Evolutionary conservation across 2,888 invertebrate species (phyloP).

Genomic region (Drosophila algonquin): DNA sequence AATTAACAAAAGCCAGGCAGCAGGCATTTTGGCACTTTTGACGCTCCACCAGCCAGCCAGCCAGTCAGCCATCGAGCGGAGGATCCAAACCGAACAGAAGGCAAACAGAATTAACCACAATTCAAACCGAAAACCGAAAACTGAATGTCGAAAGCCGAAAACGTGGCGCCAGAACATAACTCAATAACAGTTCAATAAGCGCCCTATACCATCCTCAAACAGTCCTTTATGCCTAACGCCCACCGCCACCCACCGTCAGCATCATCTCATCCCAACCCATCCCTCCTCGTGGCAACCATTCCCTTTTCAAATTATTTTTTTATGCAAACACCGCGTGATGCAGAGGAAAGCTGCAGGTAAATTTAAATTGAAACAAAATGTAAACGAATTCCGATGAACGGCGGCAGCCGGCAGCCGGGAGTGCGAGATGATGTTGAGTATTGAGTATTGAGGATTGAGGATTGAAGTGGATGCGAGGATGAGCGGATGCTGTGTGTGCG

Average conservation of each 20-base stretch:
- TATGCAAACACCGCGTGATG: constrained; percentile 42
- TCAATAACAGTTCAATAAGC: no score
- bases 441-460: constrained; percentile 28
- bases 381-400: constrained; percentile 45
- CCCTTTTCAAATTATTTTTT: constrained; percentile 17
- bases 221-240: background rate
- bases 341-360: constrained; percentile 52
- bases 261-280: no score
- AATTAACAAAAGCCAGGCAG: no score
- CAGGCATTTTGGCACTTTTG: no score
- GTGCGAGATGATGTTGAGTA: constrained; percentile 27
- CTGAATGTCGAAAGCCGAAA: no score
- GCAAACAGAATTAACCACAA: no score
- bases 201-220: background rate
- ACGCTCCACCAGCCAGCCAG: no score
- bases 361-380: constrained; percentile 73
- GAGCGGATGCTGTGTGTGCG: constrained; percentile 6
- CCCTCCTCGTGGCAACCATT: background rate
- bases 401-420: background rate
- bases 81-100: no score
- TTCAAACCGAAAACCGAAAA: no score
- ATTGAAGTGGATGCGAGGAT: constrained; percentile 25
- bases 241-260: no score
- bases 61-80: no score
- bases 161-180: no score